These are phyloP conservation scores for Metallyticus violacea DNA, from an alignment of 2,888 invertebrate genomes.

Conservation along the genomic window DNA sequence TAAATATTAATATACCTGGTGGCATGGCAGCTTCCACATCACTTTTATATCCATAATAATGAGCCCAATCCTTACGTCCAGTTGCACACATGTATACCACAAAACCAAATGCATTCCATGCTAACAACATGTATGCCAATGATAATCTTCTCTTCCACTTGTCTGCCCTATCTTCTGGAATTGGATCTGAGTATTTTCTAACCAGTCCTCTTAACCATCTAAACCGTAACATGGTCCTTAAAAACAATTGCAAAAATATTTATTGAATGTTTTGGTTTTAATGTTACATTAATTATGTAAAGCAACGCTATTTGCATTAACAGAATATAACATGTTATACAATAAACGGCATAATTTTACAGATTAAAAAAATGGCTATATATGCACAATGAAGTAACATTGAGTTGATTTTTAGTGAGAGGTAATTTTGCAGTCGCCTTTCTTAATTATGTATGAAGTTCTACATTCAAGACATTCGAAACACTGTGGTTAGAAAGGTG, in stretches of 20 bases:
- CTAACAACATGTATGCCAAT: constrained; percentile 60
- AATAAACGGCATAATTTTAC: no score
- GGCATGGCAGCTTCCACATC: constrained; percentile 56
- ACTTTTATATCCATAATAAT: constrained; percentile 60
- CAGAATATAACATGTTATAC: no score
- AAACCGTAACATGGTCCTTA: constrained; percentile 14
- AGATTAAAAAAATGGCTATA: no score
- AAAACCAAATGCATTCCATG: constrained; percentile 70
- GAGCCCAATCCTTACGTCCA: constrained; percentile 67
- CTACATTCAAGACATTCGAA: no score
- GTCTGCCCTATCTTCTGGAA: constrained; percentile 52
- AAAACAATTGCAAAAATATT: not conserved
- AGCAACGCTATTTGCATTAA: no score
- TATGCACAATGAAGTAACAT: no score
- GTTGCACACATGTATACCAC: constrained; percentile 57
- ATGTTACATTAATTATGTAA: not conserved
- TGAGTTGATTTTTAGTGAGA: no score
- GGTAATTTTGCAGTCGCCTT: no score
- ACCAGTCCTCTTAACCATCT: constrained; percentile 53
- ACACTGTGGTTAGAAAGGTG: no score
- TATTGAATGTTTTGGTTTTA: no score
- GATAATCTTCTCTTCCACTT: constrained; percentile 62
- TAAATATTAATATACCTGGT: constrained; percentile 52
- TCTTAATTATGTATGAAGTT: no score
- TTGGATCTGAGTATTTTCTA: constrained; percentile 51